Evolutionary conservation across 2,113 vertebrate species (phyloP).

Genomic region (Pollimyrus isidori): DNA sequence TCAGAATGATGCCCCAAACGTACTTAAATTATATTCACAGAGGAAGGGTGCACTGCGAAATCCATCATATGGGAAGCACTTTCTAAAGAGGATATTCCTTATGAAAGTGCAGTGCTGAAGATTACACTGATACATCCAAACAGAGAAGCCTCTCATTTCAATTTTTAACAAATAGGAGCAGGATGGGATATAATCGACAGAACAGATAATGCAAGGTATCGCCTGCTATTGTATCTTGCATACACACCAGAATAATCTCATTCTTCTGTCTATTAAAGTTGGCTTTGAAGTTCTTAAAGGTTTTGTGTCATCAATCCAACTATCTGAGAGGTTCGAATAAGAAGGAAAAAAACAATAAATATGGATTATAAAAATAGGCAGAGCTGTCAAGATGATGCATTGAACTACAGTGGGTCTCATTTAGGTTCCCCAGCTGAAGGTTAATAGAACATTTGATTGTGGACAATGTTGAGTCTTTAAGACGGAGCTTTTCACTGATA

Average conservation of each 20-base stretch:
- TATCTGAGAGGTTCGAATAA: constrained; percentile 14
- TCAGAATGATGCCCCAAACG: background rate
- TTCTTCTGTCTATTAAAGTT: background rate
- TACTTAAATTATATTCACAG: background rate
- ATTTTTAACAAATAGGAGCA: constrained; percentile 54
- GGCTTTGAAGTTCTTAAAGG: constrained; percentile 18
- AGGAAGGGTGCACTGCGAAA: background rate
- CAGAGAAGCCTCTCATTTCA: constrained; percentile 57
- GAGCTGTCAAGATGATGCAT: constrained; percentile 31
- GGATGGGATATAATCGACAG: background rate
- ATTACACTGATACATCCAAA: background rate
- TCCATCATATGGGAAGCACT: background rate
- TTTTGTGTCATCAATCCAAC: constrained; percentile 10
- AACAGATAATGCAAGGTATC: background rate
- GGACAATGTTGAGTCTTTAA: constrained; percentile 17
- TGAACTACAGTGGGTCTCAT: constrained; percentile 18
- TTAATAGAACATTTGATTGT: constrained; percentile 30
- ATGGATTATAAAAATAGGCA: constrained; percentile 25
- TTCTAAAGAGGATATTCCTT: background rate
- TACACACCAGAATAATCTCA: background rate
- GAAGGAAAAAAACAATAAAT: constrained; percentile 19
- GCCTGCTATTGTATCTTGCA: background rate
- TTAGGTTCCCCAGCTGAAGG: constrained; percentile 24
- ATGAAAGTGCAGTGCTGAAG: background rate
- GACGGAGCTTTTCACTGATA: constrained; percentile 12